Conservation (phyloP, 2,797 vertebrate genomes). For the Meriones psammophilus region DNA sequence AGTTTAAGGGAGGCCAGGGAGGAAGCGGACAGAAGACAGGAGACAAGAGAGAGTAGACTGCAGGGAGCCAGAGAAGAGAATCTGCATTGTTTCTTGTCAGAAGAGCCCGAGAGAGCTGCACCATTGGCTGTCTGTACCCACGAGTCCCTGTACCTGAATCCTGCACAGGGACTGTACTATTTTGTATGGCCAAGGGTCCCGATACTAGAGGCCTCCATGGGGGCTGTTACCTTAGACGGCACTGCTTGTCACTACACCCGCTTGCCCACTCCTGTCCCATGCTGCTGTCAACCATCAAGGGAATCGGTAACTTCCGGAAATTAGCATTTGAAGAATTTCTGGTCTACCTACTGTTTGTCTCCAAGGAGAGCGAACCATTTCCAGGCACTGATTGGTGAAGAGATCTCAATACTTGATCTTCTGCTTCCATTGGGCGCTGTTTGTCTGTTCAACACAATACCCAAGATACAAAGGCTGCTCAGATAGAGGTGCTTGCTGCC, state of each 20-base stretch:
- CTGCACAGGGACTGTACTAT: too few species aligned
- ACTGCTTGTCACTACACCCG: not conserved
- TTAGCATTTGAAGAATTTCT: not conserved
- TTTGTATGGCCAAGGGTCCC: not conserved
- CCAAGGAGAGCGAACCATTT: not conserved
- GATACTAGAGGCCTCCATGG: not conserved
- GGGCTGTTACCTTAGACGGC: not conserved
- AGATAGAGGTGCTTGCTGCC: not conserved
- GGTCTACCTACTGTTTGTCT: not conserved
- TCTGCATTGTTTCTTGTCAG: not conserved
- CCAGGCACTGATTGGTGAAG: not conserved
- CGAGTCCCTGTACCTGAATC: not conserved
- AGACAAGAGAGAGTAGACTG: not conserved
- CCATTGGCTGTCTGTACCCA: not conserved
- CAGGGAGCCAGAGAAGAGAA: not conserved
- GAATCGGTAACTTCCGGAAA: not conserved
- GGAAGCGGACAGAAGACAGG: not conserved
- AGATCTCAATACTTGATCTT: conserved; percentile 94
- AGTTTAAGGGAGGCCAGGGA: not conserved
- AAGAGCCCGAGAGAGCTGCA: not conserved
- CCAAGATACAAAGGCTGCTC: conserved; percentile 89
- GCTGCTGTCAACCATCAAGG: not conserved
- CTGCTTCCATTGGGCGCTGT: conserved; percentile 94
- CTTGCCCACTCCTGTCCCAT: not conserved
- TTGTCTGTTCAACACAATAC: conserved; percentile 92